Evolutionary conservation across 2,113 vertebrate genomes (phyloP), one percentile per base, ranked within the genome.

Genomic region (Macquaria ambigua): DNA sequence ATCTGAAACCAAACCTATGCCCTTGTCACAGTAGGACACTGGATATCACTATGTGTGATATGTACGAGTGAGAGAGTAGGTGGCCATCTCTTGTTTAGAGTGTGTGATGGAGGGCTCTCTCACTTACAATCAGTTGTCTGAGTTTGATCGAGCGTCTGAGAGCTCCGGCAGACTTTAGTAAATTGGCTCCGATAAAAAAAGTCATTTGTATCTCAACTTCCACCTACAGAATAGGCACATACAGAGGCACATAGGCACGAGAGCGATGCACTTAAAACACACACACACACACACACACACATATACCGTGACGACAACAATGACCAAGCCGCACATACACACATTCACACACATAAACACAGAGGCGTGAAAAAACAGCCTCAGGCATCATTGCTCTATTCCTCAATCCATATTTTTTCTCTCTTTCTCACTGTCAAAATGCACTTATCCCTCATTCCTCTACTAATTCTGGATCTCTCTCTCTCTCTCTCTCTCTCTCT

Each of bases 141-240:
- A 34, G 61, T 55, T 68, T 77, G 88, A 91, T 89, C 8, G 76
- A 84, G 81, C 16, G 23, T 37, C 68, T 0, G 23, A 68, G 55
- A 74, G 25, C 68, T 53, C 56, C 16, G 31, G 66, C 76, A 74
- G 82, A 86, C 83, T 91, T 71, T 43, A 84, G 66, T 76, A 89
- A 93, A 94, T 90, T 86, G 77, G 79, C 79, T 83, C 18, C 3
- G 48, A 89, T 90, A 46, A 23, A 56, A 58, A 86, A 87, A 82
- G 87, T 84, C 5, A 86, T 93, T 91, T 92, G 74, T 90, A 77
- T 86, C 82, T 71, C 55, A 50, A 77, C 43, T 61, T 71, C 37
- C 76, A 58, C 79, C 58, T 21, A n/a, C 71, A 83, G 77, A 77
- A 72, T 34, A 34, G 2, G 2, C 2, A n/a, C n/a, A n/a, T 67